These are phyloP conservation scores for Tenebrosternarchus preto DNA, from an alignment of 2,113 vertebrate genomes.

Conservation along the genomic window DNA sequence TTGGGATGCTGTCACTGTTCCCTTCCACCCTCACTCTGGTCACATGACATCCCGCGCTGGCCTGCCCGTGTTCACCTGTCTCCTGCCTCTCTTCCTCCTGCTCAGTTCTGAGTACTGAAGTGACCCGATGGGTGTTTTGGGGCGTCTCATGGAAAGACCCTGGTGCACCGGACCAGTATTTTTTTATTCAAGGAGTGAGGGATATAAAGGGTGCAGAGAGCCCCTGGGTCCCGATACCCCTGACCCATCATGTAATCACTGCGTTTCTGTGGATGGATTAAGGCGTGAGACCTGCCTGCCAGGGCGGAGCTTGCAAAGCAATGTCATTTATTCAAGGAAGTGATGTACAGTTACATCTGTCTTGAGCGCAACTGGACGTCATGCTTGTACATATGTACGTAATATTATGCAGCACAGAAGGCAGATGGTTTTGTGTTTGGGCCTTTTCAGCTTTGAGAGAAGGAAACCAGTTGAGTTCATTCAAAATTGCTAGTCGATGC, in stretches of 20 bases:
- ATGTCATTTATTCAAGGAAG: conserved; percentile 35
- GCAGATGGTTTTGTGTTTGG: conserved; percentile 58
- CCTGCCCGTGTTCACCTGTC: conserved; percentile 52
- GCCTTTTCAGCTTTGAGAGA: conserved; percentile 46
- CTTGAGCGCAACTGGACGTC: conserved; percentile 25
- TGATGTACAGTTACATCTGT: conserved; percentile 18
- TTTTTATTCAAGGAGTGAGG: conserved; percentile 32
- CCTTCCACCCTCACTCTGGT: conserved; percentile 65
- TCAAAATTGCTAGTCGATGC: conserved; percentile 46
- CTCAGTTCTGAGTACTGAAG: conserved; percentile 62
- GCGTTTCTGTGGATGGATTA: conserved; percentile 44
- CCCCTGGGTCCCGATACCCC: conserved; percentile 23
- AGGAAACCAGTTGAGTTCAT: conserved; percentile 17
- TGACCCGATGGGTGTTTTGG: conserved; percentile 16
- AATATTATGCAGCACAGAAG: conserved; percentile 57
- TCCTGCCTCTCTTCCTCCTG: conserved; percentile 62
- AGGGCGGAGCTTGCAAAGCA: conserved; percentile 19
- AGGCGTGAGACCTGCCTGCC: background rate
- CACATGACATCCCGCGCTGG: conserved; percentile 46
- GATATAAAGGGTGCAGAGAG: background rate
- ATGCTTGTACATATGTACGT: conserved; percentile 68
- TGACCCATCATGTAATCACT: conserved; percentile 48
- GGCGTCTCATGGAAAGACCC: conserved; percentile 33
- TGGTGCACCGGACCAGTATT: conserved; percentile 30
- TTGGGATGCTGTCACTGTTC: conserved; percentile 64